Evolutionary conservation across 2,888 invertebrate genomes (phyloP), one percentile per base, ranked within the genome.

Genomic region (Cephus sareptanus): DNA sequence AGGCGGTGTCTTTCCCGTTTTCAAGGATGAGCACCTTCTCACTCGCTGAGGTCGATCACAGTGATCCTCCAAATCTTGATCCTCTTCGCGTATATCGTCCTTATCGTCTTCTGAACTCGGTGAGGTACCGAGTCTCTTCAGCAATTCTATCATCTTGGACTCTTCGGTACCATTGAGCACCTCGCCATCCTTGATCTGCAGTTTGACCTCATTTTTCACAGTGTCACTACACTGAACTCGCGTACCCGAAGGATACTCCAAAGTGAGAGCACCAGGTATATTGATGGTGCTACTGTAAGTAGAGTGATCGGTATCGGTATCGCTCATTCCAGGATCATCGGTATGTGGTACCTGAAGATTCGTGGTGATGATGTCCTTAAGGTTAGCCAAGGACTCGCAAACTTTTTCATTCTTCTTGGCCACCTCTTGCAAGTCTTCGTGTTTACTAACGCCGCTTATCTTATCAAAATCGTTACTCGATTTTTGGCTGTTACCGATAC

Each of bases 1-100:
- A 0, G 98, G 98, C 3, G 98, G 98, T 0, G 98, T 98, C 92
- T 98, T 98, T 0, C 97, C 97, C 0, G 96, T 96, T 93, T 98
- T 98, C 31, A 98, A 91, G 0, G 97, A 97, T 0, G 98, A 97
- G 89, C 96, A 96, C 83, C 97, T 94, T 79, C 96, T 93, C 11
- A 97, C 94, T 81, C 96, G 93, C 80, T 95, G 95, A 0, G 95
- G 95, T 79, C 94, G 92, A 79, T 94, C 94, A 75, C 94, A 91
- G 13, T 92, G 92, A 3, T 87, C 86, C 3, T 85, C 87, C 34
- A 88, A 86, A 1, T 82, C 82, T 11, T 84, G 84, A 34, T 90
- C 91, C 4, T 84, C 83, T 73, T 92, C 92, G 34, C 92, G 92
- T 56, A 23, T 2, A 30, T 92, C 92, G 34, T 92, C 92, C 68